Base-by-base conservation (phyloP, 2,797 vertebrate species). In the Premnoplex brunnescens region DNA sequence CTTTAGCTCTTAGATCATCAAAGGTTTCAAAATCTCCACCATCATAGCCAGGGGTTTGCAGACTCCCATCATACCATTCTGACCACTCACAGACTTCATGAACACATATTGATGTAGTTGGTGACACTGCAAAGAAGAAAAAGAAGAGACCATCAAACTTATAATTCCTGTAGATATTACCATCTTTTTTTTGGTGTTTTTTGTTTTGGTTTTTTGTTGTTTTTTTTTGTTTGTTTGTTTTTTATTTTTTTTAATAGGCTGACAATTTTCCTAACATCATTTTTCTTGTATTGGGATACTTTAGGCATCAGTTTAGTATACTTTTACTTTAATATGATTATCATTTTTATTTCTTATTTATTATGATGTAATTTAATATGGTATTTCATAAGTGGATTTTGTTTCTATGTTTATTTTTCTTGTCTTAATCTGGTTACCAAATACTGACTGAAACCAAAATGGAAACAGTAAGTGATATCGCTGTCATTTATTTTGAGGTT, bases 21-120 rank as follows among this genome's bases (percentile, higher is more conserved):
- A 98, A 97, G 0, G 97, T 97, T 93, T 99, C 98, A 90, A 92
- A 97, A 68, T 99, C 99, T 21, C 98, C 98, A 4, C 97, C 98
- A 5, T 98, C 27, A 0, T 52, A 56, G 12, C 96, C 98, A 41
- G 9, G 16, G 1, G 59, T 93, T 23, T 97, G 98, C 28, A 77
- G 91, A 69, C 93, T 82, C 12, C 95, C 84, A 4, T 98, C 98
- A 20, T 96, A 96, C 99, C 99, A 99, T 0, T 59, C 4, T 9
- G 98, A 98, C 98, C 98, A 99, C 2, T 59, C 2, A 81, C 98
- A 99, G 13, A 95, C 49, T 84, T 98, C 97, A 51, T 75, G 91
- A 88, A 97, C 96, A 10, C 98, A 98, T 34, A 63, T 34, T 4
- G 93, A 71, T 77, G 44, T 95, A 14, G 86, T 85, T 51, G 67